phyloP scores from a whole-genome alignment of 1,140 invertebrate species.

The Diprion similis region DNA sequence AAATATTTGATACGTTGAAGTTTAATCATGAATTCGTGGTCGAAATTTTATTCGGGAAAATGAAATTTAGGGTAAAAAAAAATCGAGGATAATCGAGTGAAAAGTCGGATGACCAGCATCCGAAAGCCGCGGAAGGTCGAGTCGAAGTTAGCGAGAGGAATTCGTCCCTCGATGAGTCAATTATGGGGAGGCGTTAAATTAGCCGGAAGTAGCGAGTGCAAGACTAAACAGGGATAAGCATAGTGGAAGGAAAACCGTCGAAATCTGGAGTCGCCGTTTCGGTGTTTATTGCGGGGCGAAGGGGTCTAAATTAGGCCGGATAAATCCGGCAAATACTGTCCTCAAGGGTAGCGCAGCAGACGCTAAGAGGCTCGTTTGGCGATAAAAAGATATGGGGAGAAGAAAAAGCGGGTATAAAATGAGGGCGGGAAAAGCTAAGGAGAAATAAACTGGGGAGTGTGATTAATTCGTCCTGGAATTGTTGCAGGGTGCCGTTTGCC shows the following conservation, averaged over 20 bases:
- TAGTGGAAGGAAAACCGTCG: background rate
- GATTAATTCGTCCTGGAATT: background rate
- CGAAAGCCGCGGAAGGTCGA: background rate
- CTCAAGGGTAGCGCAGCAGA: background rate
- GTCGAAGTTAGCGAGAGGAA: background rate
- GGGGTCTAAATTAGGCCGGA: background rate
- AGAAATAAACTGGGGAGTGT: background rate
- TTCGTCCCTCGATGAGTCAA: background rate
- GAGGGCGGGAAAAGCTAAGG: constrained; percentile 12
- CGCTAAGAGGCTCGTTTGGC: background rate
- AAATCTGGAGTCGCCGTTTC: background rate
- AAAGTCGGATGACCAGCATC: background rate
- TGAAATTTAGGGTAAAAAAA: background rate
- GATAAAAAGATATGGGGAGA: constrained; percentile 9
- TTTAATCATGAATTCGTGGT: background rate
- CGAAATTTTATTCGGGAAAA: background rate
- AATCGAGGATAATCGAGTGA: background rate
- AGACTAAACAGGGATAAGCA: background rate
- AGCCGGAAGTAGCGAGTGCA: background rate
- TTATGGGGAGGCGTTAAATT: background rate
- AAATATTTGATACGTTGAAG: background rate
- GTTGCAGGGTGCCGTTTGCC: too few species aligned
- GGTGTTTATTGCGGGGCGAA: background rate
- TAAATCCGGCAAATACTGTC: background rate
- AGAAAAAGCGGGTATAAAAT: background rate